phyloP scores from a whole-genome alignment of 2,888 invertebrate species.

The Dastarcus helophoroides region DNA sequence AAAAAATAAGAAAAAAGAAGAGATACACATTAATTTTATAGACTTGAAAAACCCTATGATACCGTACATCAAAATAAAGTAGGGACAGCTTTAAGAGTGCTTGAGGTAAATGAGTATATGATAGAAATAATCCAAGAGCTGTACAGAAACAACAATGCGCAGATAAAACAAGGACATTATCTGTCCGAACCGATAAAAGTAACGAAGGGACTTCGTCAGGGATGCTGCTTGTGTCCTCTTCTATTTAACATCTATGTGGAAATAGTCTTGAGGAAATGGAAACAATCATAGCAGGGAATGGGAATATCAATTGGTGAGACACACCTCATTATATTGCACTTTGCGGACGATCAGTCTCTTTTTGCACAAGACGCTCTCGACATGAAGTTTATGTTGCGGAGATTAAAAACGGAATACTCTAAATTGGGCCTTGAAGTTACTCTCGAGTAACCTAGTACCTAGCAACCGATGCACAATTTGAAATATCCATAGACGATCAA shows the following conservation, averaged over 20 bases:
- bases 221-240: conserved; percentile 2
- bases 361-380: neutral
- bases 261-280: conserved; percentile 3
- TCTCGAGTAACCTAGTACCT: too few species aligned
- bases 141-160: conserved; percentile 1
- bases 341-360: neutral
- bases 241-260: conserved; percentile 4
- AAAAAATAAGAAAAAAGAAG: too few species aligned
- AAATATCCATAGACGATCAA: too few species aligned
- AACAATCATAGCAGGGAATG: neutral
- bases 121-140: conserved; percentile 3
- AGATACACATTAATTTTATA: too few species aligned
- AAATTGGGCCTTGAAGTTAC: too few species aligned
- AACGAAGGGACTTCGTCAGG: conserved; percentile 3
- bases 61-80: neutral
- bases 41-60: conserved; percentile 2
- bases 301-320: too few species aligned
- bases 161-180: neutral
- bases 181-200: conserved; percentile 1
- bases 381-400: too few species aligned
- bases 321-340: too few species aligned
- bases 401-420: too few species aligned
- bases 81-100: neutral
- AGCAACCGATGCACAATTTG: too few species aligned
- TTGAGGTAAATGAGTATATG: conserved; percentile 2